Evolutionary conservation across 2,797 vertebrate genomes (phyloP).

Genomic region (Chloroceryle inda): DNA sequence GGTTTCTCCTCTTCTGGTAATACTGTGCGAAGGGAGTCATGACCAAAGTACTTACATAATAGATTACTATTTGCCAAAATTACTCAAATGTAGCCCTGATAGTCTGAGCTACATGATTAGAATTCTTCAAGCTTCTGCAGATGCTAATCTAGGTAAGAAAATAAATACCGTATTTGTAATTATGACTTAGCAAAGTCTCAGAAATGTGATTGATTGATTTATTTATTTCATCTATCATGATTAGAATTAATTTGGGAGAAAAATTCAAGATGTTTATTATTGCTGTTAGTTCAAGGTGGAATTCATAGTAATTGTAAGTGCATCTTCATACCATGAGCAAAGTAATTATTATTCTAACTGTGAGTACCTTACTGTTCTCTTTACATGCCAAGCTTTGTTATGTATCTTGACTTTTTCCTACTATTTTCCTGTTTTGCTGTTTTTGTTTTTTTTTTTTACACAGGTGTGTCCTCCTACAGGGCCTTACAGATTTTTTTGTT

Average conservation of each 20-base stretch:
- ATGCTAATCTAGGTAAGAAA: constrained; percentile 79
- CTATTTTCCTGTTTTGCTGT: neutral
- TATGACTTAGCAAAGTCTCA: neutral
- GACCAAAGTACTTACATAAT: constrained; percentile 92
- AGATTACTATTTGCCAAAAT: constrained; percentile 93
- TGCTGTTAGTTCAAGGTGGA: neutral
- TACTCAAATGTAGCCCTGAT: constrained; percentile 90
- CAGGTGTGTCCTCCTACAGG: neutral
- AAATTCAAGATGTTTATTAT: neutral
- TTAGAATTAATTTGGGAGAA: neutral
- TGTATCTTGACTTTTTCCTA: neutral
- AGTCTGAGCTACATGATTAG: constrained; percentile 92
- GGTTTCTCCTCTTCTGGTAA: constrained; percentile 89
- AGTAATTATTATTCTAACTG: neutral
- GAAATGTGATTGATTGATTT: neutral
- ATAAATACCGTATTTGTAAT: neutral
- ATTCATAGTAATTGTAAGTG: neutral
- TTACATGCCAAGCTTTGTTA: neutral
- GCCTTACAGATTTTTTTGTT: neutral
- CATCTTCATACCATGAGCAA: neutral
- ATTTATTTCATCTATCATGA: neutral
- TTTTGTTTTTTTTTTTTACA: neutral
- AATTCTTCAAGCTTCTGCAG: constrained; percentile 85
- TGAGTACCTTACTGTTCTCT: neutral
- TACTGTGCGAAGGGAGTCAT: constrained; percentile 88